Evolutionary conservation across 2,113 vertebrate genomes (phyloP).

Genomic region (Hymenochirus boettgeri): DNA sequence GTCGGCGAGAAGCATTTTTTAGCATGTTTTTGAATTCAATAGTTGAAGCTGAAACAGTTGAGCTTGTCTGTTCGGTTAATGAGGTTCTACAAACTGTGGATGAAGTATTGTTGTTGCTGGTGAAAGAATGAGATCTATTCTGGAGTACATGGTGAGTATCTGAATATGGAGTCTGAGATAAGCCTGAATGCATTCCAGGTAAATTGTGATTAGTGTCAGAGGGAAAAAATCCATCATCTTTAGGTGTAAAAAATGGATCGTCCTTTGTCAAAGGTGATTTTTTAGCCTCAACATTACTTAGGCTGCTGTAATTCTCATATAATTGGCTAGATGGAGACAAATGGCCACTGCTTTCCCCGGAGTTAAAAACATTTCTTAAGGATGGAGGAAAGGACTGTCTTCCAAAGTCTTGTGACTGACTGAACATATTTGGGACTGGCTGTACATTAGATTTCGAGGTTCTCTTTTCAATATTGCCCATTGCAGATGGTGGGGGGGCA

Average conservation of each 20-base stretch:
- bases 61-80: slow-evolving; percentile 49
- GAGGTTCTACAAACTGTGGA: slow-evolving; percentile 44
- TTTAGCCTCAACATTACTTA: slow-evolving; percentile 55
- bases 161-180: slow-evolving; percentile 63
- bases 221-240: slow-evolving; percentile 63
- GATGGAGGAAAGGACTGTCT: slow-evolving; percentile 56
- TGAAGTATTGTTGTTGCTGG: slow-evolving; percentile 52
- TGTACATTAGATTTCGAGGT: slow-evolving; percentile 68
- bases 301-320: slow-evolving; percentile 56
- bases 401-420: slow-evolving; percentile 56
- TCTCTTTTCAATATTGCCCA: slow-evolving; percentile 69
- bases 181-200: slow-evolving; percentile 45
- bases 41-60: slow-evolving; percentile 65
- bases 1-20: slow-evolving; percentile 70
- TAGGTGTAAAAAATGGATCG: too few relatives aligned
- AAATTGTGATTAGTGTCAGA: slow-evolving; percentile 62
- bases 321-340: slow-evolving; percentile 55
- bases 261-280: slow-evolving; percentile 57
- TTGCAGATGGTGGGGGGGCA: slow-evolving; percentile 55
- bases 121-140: slow-evolving; percentile 59
- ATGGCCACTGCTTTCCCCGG: slow-evolving; percentile 57
- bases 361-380: slow-evolving; percentile 57
- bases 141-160: slow-evolving; percentile 60
- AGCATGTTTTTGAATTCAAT: slow-evolving; percentile 79
- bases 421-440: slow-evolving; percentile 56